Evolutionary conservation across 1,140 invertebrate species (phyloP).

Genomic region (Akabosia matsudoensis): DNA sequence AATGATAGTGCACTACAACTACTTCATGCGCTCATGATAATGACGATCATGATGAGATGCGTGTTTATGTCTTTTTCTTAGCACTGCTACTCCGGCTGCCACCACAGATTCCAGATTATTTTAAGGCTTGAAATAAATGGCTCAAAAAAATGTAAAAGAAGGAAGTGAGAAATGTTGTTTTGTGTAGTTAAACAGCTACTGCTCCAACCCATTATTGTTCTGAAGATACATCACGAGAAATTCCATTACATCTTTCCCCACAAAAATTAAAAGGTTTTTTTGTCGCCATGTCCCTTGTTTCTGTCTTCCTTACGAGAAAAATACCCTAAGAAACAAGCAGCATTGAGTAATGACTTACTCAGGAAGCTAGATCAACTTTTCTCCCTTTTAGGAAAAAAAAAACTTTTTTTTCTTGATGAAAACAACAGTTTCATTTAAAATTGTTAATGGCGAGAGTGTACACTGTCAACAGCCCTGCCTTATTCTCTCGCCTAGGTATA

Average conservation of each 20-base stretch:
- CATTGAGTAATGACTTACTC: slow-evolving; percentile 18
- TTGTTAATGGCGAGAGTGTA: background rate
- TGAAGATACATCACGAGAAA: slow-evolving; percentile 17
- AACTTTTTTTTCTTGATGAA: background rate
- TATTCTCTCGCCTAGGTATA: background rate
- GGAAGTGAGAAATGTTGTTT: background rate
- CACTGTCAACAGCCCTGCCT: background rate
- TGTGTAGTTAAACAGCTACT: background rate
- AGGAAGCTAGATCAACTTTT: slow-evolving; percentile 19
- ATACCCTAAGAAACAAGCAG: background rate
- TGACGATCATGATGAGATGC: background rate
- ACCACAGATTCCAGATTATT: slow-evolving; percentile 21
- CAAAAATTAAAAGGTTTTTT: slow-evolving; percentile 21
- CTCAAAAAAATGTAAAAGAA: background rate
- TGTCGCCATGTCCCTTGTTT: slow-evolving; percentile 19
- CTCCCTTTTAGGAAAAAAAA: background rate
- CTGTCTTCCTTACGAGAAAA: no score
- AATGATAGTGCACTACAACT: no score
- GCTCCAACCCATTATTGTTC: background rate
- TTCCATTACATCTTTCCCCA: slow-evolving; percentile 24
- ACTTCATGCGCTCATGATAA: background rate
- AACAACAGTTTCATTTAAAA: background rate
- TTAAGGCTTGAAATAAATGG: slow-evolving; percentile 11
- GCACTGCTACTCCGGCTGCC: slow-evolving; percentile 9
- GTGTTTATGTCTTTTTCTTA: slow-evolving; percentile 22